Percentiles rank a stretch among this genome's conserved stretches.
phyloP scores from a whole-genome alignment of 2,113 vertebrate genomes.

The Capra hircus region DNA sequence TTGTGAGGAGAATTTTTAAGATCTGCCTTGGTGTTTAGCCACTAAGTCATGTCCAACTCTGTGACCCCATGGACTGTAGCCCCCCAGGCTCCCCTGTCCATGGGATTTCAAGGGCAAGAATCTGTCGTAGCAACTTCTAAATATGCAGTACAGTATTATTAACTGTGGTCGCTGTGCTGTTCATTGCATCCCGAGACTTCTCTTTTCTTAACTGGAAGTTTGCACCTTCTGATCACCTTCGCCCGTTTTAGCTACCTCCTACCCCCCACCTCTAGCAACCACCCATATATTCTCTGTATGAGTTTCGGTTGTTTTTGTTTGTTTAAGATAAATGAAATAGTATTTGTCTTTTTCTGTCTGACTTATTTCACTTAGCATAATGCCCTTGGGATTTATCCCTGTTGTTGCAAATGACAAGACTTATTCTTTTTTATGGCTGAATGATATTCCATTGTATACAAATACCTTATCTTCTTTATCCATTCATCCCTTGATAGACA shows the following conservation, averaged over 20 bases:
- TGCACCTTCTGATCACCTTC: background rate
- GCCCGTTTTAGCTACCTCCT: background rate
- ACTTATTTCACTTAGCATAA: background rate
- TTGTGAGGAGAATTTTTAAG: background rate
- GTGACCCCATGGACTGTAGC: background rate
- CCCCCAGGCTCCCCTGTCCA: background rate
- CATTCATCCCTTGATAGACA: background rate
- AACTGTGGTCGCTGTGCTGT: background rate
- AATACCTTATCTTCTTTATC: background rate
- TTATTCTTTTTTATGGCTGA: background rate
- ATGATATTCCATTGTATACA: background rate
- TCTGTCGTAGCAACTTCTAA: background rate
- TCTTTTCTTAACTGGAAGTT: background rate
- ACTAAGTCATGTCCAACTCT: background rate
- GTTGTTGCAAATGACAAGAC: background rate
- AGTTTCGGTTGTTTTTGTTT: background rate
- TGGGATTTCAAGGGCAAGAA: background rate
- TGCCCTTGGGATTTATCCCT: background rate
- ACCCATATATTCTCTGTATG: background rate
- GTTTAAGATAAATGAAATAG: background rate
- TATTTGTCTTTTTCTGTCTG: background rate
- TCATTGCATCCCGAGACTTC: background rate
- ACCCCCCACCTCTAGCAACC: background rate
- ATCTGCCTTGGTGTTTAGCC: background rate
- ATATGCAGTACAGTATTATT: background rate